Base-by-base conservation (phyloP, 2,113 vertebrate genomes). In the Semicossyphus pulcher region DNA sequence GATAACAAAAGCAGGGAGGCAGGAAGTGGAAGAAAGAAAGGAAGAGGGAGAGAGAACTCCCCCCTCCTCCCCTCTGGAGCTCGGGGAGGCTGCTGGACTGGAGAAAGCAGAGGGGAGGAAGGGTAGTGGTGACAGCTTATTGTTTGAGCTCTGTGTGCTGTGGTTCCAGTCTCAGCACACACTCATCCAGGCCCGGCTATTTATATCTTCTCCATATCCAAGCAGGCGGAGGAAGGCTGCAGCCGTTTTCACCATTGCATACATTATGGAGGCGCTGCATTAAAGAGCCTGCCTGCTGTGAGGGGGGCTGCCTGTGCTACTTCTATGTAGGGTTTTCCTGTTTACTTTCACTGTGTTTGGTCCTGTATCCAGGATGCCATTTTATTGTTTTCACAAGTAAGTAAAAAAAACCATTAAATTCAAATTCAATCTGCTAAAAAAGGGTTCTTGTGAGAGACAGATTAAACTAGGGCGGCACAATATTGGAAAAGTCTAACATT, bases 121-220 rank as follows among this genome's bases (percentile, higher is more conserved):
- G 88, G 76, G 82, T 64, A 76, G 78, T 32, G 76, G 72, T 75
- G 78, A 64, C 34, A 64, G 84, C 83, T 85, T 86, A 88, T 92
- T 92, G 90, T 92, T 92, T 78, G 77, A 92, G 89, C 87, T 77
- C 39, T 80, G 72, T 86, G 81, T 59, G 76, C 81, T 80, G 78
- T 23, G 56, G 83, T 85, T 85, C 85, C 72, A 86, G 78, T 67
- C 72, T 65, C 81, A 58, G 77, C 29, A 10, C 53, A 83, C 81
- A 70, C 84, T 85, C 86, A 81, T 71, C 45, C 72, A 76, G 73
- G 52, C 70, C 70, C 1, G 26, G 77, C 88, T 92, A 92, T 92
- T 92, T 91, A 90, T 92, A 92, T 81, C 89, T 78, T 58, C 77
- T 73, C 86, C 72, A 89, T 83, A 85, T 84, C 81, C 81, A 86